Evolutionary conservation across 2,113 vertebrate species (phyloP).

Genomic region (Dendrocopos noguchii): DNA sequence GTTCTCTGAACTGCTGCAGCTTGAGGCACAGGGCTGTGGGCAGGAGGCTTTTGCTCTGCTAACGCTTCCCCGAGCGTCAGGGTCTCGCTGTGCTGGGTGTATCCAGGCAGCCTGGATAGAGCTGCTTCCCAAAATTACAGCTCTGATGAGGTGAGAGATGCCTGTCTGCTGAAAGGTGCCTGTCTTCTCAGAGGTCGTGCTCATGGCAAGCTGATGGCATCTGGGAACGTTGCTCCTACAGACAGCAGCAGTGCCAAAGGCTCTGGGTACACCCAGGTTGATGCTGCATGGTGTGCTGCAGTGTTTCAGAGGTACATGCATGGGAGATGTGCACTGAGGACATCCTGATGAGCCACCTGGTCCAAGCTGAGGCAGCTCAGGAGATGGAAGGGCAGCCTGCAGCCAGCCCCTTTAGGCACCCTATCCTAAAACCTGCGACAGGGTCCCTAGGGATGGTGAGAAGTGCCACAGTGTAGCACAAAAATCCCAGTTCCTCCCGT

Average conservation of each 20-base stretch:
- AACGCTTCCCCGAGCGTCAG: background rate
- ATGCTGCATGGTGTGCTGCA: background rate
- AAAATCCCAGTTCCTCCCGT: background rate
- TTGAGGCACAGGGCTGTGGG: background rate
- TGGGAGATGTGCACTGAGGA: background rate
- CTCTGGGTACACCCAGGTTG: background rate
- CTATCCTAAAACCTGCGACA: background rate
- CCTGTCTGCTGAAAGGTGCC: too few relatives aligned
- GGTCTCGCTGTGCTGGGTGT: background rate
- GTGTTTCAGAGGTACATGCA: background rate
- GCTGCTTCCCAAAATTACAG: background rate
- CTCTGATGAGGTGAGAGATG: background rate
- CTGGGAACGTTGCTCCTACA: background rate
- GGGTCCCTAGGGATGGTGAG: background rate
- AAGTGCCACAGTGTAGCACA: background rate
- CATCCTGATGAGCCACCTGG: background rate
- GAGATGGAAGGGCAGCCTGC: background rate
- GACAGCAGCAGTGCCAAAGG: background rate
- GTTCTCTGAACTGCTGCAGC: background rate
- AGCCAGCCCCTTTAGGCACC: background rate
- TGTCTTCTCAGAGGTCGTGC: background rate
- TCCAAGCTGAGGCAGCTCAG: background rate
- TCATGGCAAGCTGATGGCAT: background rate
- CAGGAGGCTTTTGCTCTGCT: slow-evolving; percentile 7
- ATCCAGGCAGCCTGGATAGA: background rate